Evolutionary conservation across 2,797 vertebrate species (phyloP).

Genomic region (Enteromius viviparus): DNA sequence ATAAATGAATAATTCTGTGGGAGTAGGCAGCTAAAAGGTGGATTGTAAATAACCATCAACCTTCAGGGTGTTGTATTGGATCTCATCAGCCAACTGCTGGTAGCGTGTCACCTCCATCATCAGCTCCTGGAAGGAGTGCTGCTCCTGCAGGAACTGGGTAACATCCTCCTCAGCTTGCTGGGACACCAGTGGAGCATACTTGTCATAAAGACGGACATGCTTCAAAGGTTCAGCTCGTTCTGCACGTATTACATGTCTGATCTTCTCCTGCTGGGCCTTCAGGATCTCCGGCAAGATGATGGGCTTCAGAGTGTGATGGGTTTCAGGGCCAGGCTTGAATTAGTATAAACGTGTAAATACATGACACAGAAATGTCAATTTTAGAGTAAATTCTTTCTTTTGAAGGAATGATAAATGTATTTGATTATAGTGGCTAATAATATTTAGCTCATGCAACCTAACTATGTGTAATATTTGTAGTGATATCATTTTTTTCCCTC

Average conservation of each 20-base stretch:
- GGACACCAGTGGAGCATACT: conserved; percentile 80
- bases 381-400: neutral
- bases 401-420: neutral
- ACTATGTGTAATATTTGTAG: neutral
- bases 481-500: neutral
- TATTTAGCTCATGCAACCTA: neutral
- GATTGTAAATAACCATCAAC: conserved; percentile 63
- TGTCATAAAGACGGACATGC: conserved; percentile 82
- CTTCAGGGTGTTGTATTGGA: conserved; percentile 80
- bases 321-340: conserved; percentile 68
- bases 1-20: neutral
- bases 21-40: neutral
- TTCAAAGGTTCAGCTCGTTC: conserved; percentile 78
- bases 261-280: conserved; percentile 73
- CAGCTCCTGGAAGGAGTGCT: conserved; percentile 81
- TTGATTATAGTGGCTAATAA: neutral
- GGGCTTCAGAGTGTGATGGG: conserved; percentile 77
- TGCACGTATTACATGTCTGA: conserved; percentile 72
- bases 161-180: conserved; percentile 81
- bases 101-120: conserved; percentile 82
- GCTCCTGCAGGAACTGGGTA: conserved; percentile 79
- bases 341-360: conserved; percentile 6
- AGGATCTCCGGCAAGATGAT: conserved; percentile 83
- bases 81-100: conserved; percentile 81
- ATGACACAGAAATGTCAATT: neutral